Evolutionary conservation across 2,797 vertebrate species (phyloP).

Genomic region (Acanthornis magna): DNA sequence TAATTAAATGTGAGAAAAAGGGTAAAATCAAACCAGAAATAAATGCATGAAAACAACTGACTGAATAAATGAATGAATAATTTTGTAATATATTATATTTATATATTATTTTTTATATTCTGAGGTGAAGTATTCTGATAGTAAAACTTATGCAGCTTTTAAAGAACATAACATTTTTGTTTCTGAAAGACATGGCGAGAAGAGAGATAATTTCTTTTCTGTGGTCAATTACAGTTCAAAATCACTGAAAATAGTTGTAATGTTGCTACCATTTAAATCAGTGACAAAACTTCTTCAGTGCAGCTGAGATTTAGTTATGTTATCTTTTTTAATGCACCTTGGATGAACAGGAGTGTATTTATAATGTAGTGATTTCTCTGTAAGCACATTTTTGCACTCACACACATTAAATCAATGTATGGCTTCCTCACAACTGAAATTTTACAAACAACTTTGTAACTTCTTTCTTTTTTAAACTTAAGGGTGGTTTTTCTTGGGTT

Average conservation of each 20-base stretch:
- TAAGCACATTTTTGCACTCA: neutral
- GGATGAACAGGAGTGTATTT: neutral
- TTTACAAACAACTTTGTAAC: neutral
- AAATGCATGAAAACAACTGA: neutral
- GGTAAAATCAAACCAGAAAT: neutral
- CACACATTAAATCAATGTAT: neutral
- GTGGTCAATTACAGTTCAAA: neutral
- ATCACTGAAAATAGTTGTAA: neutral
- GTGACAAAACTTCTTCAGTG: neutral
- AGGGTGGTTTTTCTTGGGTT: no score
- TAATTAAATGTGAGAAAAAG: constrained; percentile 45
- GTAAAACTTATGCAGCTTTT: neutral
- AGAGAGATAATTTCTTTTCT: neutral
- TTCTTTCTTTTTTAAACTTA: neutral
- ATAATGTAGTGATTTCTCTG: neutral
- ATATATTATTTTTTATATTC: neutral
- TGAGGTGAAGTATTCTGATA: neutral
- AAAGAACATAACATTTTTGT: neutral
- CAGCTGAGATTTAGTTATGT: neutral
- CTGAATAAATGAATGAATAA: neutral
- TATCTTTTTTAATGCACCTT: neutral
- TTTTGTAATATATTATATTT: no score
- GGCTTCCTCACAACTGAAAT: neutral
- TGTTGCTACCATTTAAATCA: neutral
- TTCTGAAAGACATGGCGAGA: neutral